Conservation (phyloP, 2,113 vertebrate species). For the Trochalopteron elliotii region DNA sequence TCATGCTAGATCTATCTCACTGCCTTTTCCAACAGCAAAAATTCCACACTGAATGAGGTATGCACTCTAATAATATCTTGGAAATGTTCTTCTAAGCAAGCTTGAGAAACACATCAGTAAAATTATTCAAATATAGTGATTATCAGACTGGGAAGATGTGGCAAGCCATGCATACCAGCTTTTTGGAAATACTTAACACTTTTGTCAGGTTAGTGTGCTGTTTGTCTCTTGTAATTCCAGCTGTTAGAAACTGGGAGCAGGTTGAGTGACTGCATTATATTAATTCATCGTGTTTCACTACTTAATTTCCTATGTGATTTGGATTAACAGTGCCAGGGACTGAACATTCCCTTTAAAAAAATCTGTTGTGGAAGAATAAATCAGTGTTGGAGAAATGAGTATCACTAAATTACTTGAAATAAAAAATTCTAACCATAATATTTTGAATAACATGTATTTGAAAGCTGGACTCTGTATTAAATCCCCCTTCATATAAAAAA, state of each 20-base stretch:
- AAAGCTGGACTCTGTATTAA: not conserved
- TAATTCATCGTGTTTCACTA: not conserved
- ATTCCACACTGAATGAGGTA: not conserved
- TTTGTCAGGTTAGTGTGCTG: not conserved
- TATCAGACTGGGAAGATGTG: not conserved
- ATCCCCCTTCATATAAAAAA: not conserved
- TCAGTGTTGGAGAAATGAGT: not conserved
- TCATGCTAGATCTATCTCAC: not conserved
- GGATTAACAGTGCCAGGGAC: not conserved
- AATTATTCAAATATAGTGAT: not conserved
- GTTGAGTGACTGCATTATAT: not conserved
- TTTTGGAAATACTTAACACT: not conserved
- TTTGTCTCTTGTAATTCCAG: not conserved
- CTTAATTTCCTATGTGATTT: not conserved
- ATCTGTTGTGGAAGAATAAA: not conserved
- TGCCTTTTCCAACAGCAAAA: not conserved
- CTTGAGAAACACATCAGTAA: not conserved
- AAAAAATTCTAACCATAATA: not conserved
- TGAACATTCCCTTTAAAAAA: not conserved
- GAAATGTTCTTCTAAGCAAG: not conserved
- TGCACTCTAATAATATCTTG: not conserved
- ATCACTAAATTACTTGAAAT: not conserved
- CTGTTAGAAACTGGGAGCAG: not conserved
- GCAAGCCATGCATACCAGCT: not conserved
- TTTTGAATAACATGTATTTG: not conserved